A percentile compares a stretch with the other conserved stretches of the same genome.
phyloP scores from a whole-genome alignment of 1,140 invertebrate species.

The Ceratoteleas bidentatus region DNA sequence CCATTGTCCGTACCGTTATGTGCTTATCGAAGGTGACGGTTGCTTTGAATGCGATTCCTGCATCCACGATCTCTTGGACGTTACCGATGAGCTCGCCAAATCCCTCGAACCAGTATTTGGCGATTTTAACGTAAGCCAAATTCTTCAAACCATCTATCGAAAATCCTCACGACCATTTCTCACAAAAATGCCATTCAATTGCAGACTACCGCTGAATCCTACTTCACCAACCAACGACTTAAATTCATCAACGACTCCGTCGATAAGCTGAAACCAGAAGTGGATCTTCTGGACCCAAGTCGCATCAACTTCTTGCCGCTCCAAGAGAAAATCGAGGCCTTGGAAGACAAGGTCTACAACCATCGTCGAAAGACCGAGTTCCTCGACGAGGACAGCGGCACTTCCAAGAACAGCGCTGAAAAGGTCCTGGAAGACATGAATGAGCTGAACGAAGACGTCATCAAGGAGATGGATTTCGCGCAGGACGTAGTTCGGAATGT shows the following conservation, averaged over 20 bases:
- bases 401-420: conserved; percentile 81
- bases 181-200: conserved; percentile 15
- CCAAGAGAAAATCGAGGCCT: conserved; percentile 81
- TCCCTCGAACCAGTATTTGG: conserved; percentile 85
- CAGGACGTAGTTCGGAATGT: conserved; percentile 85
- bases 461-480: conserved; percentile 81
- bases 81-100: conserved; percentile 88
- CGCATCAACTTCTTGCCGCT: conserved; percentile 85
- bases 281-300: conserved; percentile 85
- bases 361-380: conserved; percentile 83
- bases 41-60: conserved; percentile 94
- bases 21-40: conserved; percentile 86
- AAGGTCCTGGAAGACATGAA: conserved; percentile 83
- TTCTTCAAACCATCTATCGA: neutral
- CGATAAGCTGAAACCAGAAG: conserved; percentile 84
- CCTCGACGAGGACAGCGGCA: conserved; percentile 78
- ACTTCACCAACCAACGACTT: conserved; percentile 89
- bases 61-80: conserved; percentile 92
- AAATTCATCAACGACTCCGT: conserved; percentile 88
- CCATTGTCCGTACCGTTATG: conserved; percentile 91
- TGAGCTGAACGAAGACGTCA: conserved; percentile 80
- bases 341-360: conserved; percentile 83
- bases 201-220: conserved; percentile 87
- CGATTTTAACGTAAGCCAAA: conserved; percentile 85
- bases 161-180: neutral